These are phyloP conservation scores for Adoxophyes honmai DNA, from an alignment of 1,140 invertebrate species.

Conservation along the genomic window DNA sequence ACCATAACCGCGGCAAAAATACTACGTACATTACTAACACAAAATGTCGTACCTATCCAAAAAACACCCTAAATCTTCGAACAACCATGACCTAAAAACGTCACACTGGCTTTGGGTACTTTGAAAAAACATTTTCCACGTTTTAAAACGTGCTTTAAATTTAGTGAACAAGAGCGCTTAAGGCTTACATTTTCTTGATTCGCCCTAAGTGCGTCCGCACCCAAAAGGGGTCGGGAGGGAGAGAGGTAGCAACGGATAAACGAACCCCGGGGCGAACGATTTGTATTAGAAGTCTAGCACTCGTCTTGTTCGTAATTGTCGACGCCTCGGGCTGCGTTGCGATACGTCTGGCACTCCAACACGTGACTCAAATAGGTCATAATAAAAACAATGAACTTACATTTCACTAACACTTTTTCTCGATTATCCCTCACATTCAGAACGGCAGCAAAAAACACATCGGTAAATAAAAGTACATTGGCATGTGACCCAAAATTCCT, in stretches of 20 bases:
- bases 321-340: slow-evolving; percentile 45
- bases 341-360: slow-evolving; percentile 49
- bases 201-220: slow-evolving; percentile 13
- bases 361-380: slow-evolving; percentile 47
- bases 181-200: slow-evolving; percentile 13
- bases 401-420: no score
- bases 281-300: slow-evolving; percentile 72
- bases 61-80: no score
- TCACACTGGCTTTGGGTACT: background rate
- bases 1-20: no score
- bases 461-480: background rate
- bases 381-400: slow-evolving; percentile 47
- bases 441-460: background rate
- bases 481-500: background rate
- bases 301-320: slow-evolving; percentile 66
- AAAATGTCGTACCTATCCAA: no score
- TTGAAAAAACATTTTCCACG: background rate
- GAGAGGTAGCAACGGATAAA: slow-evolving; percentile 51
- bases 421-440: no score
- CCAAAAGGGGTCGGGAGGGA: slow-evolving; percentile 30
- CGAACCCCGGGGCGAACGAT: slow-evolving; percentile 64
- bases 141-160: slow-evolving; percentile 11
- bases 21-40: no score
- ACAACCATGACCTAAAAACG: no score
- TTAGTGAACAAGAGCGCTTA: slow-evolving; percentile 15